Conservation (phyloP, 1,140 invertebrate genomes). For the Dysdera silvatica region DNA sequence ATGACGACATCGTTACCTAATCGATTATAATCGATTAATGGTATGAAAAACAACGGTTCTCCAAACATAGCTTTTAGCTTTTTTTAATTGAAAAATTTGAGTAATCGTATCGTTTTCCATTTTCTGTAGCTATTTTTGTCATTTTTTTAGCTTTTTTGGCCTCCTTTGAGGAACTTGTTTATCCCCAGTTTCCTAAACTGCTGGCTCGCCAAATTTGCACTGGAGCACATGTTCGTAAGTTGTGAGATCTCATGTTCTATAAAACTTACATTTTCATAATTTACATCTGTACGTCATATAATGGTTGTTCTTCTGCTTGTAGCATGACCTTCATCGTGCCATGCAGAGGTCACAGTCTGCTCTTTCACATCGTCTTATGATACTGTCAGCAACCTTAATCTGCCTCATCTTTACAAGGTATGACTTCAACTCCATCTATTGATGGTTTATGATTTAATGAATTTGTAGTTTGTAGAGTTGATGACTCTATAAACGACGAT, state of each 20-base stretch:
- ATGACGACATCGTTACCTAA: no score
- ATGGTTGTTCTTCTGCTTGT: constrained; percentile 41
- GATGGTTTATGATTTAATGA: no score
- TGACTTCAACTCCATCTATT: no score
- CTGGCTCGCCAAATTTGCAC: constrained; percentile 91
- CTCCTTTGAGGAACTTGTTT: constrained; percentile 80
- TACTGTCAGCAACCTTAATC: constrained; percentile 83
- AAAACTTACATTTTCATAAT: no score
- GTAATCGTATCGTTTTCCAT: no score
- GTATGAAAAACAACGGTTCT: no score
- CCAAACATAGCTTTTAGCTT: no score
- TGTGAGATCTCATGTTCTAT: constrained; percentile 22
- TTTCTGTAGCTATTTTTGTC: no score
- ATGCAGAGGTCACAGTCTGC: constrained; percentile 98
- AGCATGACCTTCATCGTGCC: constrained; percentile 93
- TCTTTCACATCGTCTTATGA: constrained; percentile 89
- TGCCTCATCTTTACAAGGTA: constrained; percentile 96
- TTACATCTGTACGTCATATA: constrained; percentile 8
- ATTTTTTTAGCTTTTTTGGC: constrained; percentile 68
- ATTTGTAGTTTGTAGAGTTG: no score
- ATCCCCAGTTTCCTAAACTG: constrained; percentile 97
- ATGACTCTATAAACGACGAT: no score
- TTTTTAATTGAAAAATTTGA: no score
- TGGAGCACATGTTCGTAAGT: constrained; percentile 99
- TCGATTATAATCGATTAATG: no score